phyloP scores from a whole-genome alignment of 2,888 invertebrate species.

The Papilio protenor region DNA sequence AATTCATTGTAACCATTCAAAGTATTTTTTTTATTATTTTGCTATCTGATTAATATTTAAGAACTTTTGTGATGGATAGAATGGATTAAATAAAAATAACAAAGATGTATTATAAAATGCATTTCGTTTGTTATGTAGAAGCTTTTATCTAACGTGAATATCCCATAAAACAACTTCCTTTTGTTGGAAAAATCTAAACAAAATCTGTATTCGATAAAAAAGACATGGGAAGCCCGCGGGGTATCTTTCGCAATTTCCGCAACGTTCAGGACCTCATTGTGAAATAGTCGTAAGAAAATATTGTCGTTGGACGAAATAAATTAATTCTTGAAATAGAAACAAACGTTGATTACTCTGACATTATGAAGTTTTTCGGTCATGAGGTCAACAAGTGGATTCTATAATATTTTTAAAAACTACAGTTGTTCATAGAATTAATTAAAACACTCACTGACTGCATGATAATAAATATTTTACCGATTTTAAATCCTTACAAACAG shows the following conservation, averaged over 20 bases:
- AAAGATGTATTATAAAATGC: neutral
- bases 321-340: neutral
- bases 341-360: neutral
- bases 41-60: neutral
- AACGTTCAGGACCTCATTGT: neutral
- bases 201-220: conserved; percentile 9
- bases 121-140: neutral
- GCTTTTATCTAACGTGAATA: neutral
- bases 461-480: too few species aligned
- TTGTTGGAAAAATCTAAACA: conserved; percentile 1
- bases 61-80: neutral
- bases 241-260: conserved; percentile 16
- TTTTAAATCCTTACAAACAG: too few species aligned
- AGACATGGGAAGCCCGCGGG: conserved; percentile 3
- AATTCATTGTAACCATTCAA: too few species aligned
- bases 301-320: neutral
- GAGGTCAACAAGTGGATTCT: too few species aligned
- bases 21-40: too few species aligned
- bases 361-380: neutral
- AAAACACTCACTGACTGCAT: too few species aligned
- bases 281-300: conserved; percentile 11
- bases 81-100: neutral
- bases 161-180: conserved; percentile 7
- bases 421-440: too few species aligned
- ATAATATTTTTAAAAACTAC: too few species aligned